These are phyloP conservation scores for Lethenteron camtschaticum DNA, from an alignment of 2,113 vertebrate genomes.

Conservation along the genomic window DNA sequence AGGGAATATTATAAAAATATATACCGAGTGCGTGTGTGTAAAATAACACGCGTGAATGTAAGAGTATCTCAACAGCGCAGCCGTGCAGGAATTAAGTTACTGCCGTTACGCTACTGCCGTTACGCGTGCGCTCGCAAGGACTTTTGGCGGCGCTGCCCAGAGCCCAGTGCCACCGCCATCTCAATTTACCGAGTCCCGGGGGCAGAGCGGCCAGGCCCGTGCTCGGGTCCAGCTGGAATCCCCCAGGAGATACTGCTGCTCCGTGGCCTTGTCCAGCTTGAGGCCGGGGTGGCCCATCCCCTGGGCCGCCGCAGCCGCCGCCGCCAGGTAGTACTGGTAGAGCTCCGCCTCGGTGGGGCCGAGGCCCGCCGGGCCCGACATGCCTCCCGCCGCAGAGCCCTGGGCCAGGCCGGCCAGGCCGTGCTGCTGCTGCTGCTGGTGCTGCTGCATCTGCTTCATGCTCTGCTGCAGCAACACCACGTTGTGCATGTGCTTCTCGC, in stretches of 20 bases:
- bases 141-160: too few species aligned
- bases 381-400: neutral
- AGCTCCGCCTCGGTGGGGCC: slow-evolving; percentile 83
- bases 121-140: too few species aligned
- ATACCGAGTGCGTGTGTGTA: too few species aligned
- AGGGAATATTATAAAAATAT: too few species aligned
- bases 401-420: too few species aligned
- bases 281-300: slow-evolving; percentile 73
- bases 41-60: too few species aligned
- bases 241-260: slow-evolving; percentile 74
- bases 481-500: slow-evolving; percentile 99
- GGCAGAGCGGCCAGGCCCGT: slow-evolving; percentile 47
- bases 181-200: slow-evolving; percentile 53
- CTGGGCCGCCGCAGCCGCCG: slow-evolving; percentile 29
- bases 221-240: slow-evolving; percentile 69
- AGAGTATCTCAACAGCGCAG: too few species aligned
- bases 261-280: slow-evolving; percentile 44
- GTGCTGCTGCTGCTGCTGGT: slow-evolving; percentile 17
- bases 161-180: too few species aligned
- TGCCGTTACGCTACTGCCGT: too few species aligned
- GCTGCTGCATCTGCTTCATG: slow-evolving; percentile 76
- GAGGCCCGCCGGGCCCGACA: slow-evolving; percentile 53
- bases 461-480: slow-evolving; percentile 97
- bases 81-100: too few species aligned
- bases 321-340: slow-evolving; percentile 77